Evolutionary conservation across 2,113 vertebrate species (phyloP), one percentile per base, ranked within the genome.

Genomic region (Gasterosteus nipponicus): DNA sequence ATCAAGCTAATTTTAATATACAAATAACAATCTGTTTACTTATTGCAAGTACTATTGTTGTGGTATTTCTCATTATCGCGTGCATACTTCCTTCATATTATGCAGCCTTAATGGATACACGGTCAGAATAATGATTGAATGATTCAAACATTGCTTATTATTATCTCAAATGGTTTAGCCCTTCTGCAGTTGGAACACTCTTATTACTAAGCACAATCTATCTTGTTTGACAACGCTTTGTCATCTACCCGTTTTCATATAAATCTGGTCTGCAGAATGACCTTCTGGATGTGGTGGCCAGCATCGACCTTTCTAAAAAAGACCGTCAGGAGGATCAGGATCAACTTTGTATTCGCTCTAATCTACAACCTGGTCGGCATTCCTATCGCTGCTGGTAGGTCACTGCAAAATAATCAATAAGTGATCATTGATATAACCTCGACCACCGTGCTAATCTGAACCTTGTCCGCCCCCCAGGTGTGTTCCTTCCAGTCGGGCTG

Each of bases 341-440:
- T 98, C 84, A 99, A 99, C 88, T 96, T 99, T 80, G 80, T 97
- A 39, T 96, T 99, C 85, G 98, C 98, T 14, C 91, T 99, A 35
- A 95, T 99, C 89, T 99, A 99, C 82, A 99, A 99, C 91, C 91
- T 99, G 74, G 82, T 99, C 33, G 98, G 96, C 73, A 97, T 99
- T 81, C 98, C 98, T 47, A 95, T 99, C 11, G 98, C 98, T 39
- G 98, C 98, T 91, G 98, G 98, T 98, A 86, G 58, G 87, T 68
- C 58, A 3, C 11, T 19, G 6, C 35, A 26, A 3, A 41, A 41
- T 0, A 26, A 35, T 19, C 22, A 26, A 26, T 26, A 26, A 26
- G 9, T 1, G n/a, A 19, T 42, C 16, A 9, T 2, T 54, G 33
- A 14, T n/a, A 49, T 46, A 1, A 46, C 2, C 26, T 46, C 6